Evolutionary conservation across 1,140 invertebrate species (phyloP).

Genomic region (Temnothorax curvispinosus): DNA sequence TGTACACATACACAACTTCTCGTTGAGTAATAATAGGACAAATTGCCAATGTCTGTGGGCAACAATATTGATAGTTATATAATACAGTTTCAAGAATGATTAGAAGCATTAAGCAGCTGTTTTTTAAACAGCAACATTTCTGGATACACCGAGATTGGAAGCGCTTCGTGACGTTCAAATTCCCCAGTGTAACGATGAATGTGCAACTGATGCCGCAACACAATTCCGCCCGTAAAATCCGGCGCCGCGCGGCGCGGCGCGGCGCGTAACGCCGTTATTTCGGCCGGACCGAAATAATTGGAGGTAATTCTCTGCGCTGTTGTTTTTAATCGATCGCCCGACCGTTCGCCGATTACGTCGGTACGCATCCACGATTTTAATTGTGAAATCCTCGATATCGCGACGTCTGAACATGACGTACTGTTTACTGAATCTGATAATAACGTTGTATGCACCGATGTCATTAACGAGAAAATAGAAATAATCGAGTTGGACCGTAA

Average conservation of each 20-base stretch:
- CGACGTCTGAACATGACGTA: neutral
- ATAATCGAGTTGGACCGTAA: neutral
- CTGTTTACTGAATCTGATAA: conserved; percentile 49
- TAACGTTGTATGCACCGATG: neutral
- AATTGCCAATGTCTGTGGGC: neutral
- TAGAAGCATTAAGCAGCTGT: neutral
- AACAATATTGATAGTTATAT: neutral
- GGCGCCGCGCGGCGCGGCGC: neutral
- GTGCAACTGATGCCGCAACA: neutral
- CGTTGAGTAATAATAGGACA: neutral
- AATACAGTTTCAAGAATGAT: neutral
- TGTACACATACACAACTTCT: neutral
- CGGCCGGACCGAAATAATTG: conserved; percentile 45
- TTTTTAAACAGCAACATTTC: neutral
- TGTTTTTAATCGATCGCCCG: conserved; percentile 57
- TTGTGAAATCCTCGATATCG: conserved; percentile 38
- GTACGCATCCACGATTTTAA: conserved; percentile 26
- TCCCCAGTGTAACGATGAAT: neutral
- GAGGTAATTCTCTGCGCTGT: conserved; percentile 49
- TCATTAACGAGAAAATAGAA: conserved; percentile 26
- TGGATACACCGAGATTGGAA: neutral
- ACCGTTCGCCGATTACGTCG: conserved; percentile 25
- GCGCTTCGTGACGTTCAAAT: neutral
- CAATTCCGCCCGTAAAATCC: conserved; percentile 32
- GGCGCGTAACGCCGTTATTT: conserved; percentile 45